These are phyloP conservation scores for Drosophila greeni DNA, from an alignment of 2,888 invertebrate species.

Conservation along the genomic window DNA sequence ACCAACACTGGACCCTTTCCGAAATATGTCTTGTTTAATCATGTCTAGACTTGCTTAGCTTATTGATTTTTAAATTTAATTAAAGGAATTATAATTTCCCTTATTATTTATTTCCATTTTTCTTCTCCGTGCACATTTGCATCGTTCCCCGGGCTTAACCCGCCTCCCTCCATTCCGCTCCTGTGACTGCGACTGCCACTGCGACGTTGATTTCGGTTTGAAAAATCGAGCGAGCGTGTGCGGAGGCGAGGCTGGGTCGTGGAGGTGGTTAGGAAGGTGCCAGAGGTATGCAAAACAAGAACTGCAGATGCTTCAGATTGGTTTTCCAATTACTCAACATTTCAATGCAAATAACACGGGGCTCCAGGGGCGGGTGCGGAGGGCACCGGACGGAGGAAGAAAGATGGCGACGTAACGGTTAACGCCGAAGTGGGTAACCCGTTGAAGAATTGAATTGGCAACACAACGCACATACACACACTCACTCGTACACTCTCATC, in stretches of 20 bases:
- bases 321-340: constrained; percentile 74
- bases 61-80: too few species aligned
- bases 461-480: constrained; percentile 13
- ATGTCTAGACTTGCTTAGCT: too few species aligned
- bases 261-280: constrained; percentile 43
- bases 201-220: constrained; percentile 49
- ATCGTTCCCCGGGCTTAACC: background rate
- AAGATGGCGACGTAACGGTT: constrained; percentile 54
- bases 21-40: too few species aligned
- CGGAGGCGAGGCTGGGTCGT: constrained; percentile 4
- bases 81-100: background rate
- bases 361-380: background rate
- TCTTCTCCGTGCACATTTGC: constrained; percentile 3
- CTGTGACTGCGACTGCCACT: constrained; percentile 35
- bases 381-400: constrained; percentile 10
- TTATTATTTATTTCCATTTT: background rate
- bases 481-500: background rate
- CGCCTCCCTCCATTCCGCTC: constrained; percentile 4
- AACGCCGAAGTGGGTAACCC: constrained; percentile 55
- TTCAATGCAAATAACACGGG: constrained; percentile 70
- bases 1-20: background rate
- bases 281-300: constrained; percentile 69
- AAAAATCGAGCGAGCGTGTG: constrained; percentile 36
- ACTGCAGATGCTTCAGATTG: constrained; percentile 74
- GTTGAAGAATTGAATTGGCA: constrained; percentile 59